Base-by-base conservation (phyloP, 2,113 vertebrate genomes). In the Phalacrocorax carbo region DNA sequence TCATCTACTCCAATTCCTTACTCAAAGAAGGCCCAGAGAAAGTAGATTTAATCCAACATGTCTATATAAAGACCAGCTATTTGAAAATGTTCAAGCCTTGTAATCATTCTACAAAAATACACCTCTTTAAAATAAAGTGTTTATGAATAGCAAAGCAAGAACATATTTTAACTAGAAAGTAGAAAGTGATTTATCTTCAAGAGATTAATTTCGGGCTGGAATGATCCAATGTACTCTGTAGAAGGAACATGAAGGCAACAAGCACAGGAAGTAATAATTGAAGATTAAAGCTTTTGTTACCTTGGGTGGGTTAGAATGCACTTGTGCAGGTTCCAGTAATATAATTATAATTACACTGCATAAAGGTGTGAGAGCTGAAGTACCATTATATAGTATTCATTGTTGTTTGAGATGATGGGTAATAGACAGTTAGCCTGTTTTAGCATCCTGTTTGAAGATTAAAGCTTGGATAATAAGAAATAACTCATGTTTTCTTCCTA, bases 211-310 rank as follows among this genome's bases (percentile, higher is more conserved):
- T 96, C 5, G 1, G 92, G 62, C 49, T 88, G 83, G 22, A 96
- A 73, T 88, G 48, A 64, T 57, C 48, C 62, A 77, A 55, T 54
- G 70, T 73, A 62, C 27, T 89, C 27, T 87, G 36, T 12, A 90
- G 38, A 95, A 85, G 64, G 78, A 93, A 93, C 44, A 88, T 51
- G 55, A 92, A 91, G 61, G 49, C 55, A 92, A 86, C 46, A 94
- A 86, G 30, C 13, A 65, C 54, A 91, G 81, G 58, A 91, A 90
- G 11, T 25, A 88, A 65, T 90, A 88, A 91, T 0, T 71, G 54
- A 92, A 96, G 88, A 97, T 95, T 76, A 95, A 96, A 96, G 75
- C 12, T 81, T 96, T 92, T 82, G 51, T 95, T 92, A 57, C 54
- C 20, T 78, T 73, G 55, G 23, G 42, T 3, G 8, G 60, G 76